Percentiles rank a stretch among this genome's conserved stretches.
phyloP scores from a whole-genome alignment of 2,797 vertebrate species.

The Acanthurus leucopareius region DNA sequence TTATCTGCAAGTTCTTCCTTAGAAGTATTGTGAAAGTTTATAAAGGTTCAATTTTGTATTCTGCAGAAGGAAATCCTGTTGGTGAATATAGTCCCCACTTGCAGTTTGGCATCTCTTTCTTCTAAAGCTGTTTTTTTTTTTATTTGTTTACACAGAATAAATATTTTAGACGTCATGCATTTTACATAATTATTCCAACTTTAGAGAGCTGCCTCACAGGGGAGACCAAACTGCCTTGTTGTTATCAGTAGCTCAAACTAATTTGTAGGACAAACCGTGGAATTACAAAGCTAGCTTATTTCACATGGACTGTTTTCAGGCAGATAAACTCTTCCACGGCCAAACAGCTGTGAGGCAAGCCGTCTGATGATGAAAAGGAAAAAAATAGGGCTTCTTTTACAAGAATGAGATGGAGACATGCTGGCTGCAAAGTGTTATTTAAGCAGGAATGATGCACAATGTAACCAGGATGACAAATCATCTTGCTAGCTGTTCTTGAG shows the following conservation, averaged over 20 bases:
- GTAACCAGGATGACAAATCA: background rate
- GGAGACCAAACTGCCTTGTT: conserved; percentile 56
- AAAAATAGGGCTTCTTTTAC: conserved; percentile 26
- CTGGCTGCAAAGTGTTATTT: conserved; percentile 17
- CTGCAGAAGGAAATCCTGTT: background rate
- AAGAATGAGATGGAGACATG: conserved; percentile 31
- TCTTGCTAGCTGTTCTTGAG: background rate
- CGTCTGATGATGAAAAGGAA: conserved; percentile 34
- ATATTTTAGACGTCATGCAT: conserved; percentile 66
- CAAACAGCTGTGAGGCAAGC: conserved; percentile 52
- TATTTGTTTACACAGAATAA: conserved; percentile 59
- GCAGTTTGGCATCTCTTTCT: conserved; percentile 19
- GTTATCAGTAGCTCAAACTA: conserved; percentile 66
- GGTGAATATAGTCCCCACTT: conserved; percentile 19
- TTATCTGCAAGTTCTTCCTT: conserved; percentile 4
- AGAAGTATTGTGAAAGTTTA: background rate
- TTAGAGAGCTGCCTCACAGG: conserved; percentile 56
- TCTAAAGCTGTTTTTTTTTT: conserved; percentile 43
- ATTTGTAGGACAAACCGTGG: conserved; percentile 72
- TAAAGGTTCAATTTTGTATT: conserved; percentile 23
- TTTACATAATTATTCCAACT: conserved; percentile 70
- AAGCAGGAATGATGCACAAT: conserved; percentile 25
- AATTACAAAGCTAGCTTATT: conserved; percentile 65
- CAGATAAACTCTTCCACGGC: conserved; percentile 58
- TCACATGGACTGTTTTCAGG: conserved; percentile 55